Conservation (phyloP, 2,113 vertebrate genomes). For the Plectropomus leopardus region DNA sequence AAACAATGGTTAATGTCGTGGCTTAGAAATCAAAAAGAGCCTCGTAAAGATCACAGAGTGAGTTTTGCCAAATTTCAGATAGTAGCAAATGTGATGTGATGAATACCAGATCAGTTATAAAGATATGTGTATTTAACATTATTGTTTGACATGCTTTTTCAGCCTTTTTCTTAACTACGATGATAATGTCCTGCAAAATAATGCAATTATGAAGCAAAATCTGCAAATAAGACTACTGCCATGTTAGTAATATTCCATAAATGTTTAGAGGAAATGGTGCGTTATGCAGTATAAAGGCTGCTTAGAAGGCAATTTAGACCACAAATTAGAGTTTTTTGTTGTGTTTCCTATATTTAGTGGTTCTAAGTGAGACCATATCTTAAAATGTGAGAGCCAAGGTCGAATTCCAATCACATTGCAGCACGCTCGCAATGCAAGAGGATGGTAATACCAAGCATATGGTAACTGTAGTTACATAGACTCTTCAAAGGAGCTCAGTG, state of each 20-base stretch:
- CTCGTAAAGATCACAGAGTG: background rate
- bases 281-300: background rate
- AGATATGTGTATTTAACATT: background rate
- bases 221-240: background rate
- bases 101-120: background rate
- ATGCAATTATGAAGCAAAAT: background rate
- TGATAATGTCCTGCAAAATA: background rate
- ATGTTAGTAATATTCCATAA: background rate
- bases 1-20: constrained; percentile 15
- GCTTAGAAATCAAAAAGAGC: background rate
- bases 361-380: constrained; percentile 48
- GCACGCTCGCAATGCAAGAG: constrained; percentile 49
- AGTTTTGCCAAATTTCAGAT: background rate
- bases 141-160: background rate
- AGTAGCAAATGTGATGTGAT: background rate
- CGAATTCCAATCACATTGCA: constrained; percentile 70
- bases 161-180: background rate
- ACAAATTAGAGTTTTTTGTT: background rate
- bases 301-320: background rate
- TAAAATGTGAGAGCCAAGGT: constrained; percentile 49
- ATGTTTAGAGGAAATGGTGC: background rate
- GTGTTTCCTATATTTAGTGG: constrained; percentile 13
- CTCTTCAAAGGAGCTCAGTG: constrained; percentile 70
- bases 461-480: constrained; percentile 60
- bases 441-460: constrained; percentile 80